These are phyloP conservation scores for Archaeoteleia sp. DNA, from an alignment of 2,888 invertebrate genomes.

Conservation along the genomic window DNA sequence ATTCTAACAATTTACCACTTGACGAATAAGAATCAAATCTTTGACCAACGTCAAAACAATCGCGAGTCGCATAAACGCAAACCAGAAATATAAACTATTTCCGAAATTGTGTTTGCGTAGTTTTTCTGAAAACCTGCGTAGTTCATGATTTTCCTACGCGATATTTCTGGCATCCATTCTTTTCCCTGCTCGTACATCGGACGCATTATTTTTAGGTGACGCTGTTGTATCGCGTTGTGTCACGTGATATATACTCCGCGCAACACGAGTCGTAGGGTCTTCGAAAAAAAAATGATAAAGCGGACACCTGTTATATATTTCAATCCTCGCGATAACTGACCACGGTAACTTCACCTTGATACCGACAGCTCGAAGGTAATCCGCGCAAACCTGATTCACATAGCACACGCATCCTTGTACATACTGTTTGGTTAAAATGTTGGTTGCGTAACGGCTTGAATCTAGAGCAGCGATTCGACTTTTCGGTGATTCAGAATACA, in stretches of 20 bases:
- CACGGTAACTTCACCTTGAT: slow-evolving; percentile 48
- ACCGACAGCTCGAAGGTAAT: slow-evolving; percentile 37
- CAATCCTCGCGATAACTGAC: slow-evolving; percentile 29
- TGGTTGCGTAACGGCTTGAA: slow-evolving; percentile 26
- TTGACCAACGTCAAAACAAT: too few relatives aligned
- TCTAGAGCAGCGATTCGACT: not conserved
- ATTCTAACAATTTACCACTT: too few relatives aligned
- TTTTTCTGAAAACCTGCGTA: slow-evolving; percentile 18
- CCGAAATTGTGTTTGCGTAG: too few relatives aligned
- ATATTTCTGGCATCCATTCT: slow-evolving; percentile 30
- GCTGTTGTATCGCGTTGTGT: slow-evolving; percentile 15
- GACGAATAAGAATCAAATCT: too few relatives aligned
- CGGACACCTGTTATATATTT: not conserved
- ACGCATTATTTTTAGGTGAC: slow-evolving; percentile 43
- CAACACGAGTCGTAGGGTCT: not conserved
- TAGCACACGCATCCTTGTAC: slow-evolving; percentile 34
- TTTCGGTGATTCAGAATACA: slow-evolving; percentile 9
- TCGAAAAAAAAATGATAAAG: slow-evolving; percentile 1
- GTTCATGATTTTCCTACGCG: slow-evolving; percentile 14
- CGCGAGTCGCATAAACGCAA: too few relatives aligned
- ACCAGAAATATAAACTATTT: too few relatives aligned
- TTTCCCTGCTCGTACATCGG: slow-evolving; percentile 14
- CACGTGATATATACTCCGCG: slow-evolving; percentile 8
- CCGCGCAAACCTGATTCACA: slow-evolving; percentile 44
- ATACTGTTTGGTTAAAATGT: slow-evolving; percentile 19